phyloP scores from a whole-genome alignment of 2,113 vertebrate species.

The Argyrosomus japonicus region DNA sequence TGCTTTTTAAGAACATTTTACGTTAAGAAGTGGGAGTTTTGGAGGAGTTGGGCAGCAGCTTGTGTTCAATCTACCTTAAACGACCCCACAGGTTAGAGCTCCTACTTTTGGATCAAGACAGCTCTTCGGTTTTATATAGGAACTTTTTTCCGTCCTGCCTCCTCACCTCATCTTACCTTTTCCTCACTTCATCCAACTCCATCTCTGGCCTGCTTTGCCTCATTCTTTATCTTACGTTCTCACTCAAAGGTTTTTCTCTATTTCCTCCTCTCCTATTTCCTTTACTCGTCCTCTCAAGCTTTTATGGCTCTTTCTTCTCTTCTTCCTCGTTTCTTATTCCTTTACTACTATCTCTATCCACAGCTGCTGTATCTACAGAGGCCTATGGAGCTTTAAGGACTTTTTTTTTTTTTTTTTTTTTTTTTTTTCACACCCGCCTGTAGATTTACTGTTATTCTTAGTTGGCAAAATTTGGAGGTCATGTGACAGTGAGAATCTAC shows the following conservation, averaged over 20 bases:
- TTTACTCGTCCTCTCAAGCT: constrained; percentile 6
- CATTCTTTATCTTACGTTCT: constrained; percentile 22
- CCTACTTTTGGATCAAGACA: not conserved
- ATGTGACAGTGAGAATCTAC: not conserved
- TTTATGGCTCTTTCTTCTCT: constrained; percentile 25
- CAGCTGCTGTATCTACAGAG: constrained; percentile 12
- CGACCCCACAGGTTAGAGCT: not conserved
- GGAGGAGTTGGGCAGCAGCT: not conserved
- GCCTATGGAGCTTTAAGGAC: constrained; percentile 19
- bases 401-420: not conserved
- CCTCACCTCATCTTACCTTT: constrained; percentile 20
- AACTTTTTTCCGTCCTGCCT: not conserved
- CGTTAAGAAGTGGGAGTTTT: not conserved
- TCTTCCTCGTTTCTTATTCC: constrained; percentile 21
- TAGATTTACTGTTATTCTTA: constrained; percentile 31
- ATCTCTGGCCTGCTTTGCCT: constrained; percentile 13
- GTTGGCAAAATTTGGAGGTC: not conserved
- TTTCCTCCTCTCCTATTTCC: constrained; percentile 23
- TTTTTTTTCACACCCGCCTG: not conserved
- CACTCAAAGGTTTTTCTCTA: constrained; percentile 6
- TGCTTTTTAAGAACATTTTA: not conserved
- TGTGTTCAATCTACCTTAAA: constrained; percentile 7
- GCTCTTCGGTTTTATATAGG: not conserved
- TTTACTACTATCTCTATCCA: not conserved
- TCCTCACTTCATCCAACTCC: constrained; percentile 11